phyloP scores from a whole-genome alignment of 2,888 invertebrate genomes.

The Celastrina argiolus region DNA sequence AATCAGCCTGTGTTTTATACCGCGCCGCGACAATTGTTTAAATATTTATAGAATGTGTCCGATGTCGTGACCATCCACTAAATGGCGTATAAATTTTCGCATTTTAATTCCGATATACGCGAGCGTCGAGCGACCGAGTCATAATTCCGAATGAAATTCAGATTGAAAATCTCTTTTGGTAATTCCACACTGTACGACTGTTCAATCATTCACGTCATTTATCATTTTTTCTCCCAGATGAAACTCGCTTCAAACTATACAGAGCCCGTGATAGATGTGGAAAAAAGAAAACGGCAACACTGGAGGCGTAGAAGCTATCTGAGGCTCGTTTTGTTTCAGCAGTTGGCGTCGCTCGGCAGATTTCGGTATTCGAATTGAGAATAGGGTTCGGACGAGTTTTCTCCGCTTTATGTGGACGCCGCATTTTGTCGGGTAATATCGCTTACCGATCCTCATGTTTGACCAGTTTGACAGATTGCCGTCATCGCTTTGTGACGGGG shows the following conservation, averaged over 20 bases:
- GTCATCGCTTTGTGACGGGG: constrained; percentile 68
- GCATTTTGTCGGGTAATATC: constrained; percentile 56
- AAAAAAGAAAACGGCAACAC: constrained; percentile 58
- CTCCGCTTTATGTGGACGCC: constrained; percentile 42
- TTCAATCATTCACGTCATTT: constrained; percentile 74
- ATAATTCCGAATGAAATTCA: constrained; percentile 48
- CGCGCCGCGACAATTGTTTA: constrained; percentile 58
- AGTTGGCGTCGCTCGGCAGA: constrained; percentile 53
- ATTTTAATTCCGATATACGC: constrained; percentile 60
- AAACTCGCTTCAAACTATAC: constrained; percentile 68
- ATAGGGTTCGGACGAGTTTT: constrained; percentile 39
- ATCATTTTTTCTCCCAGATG: constrained; percentile 64
- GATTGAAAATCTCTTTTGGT: constrained; percentile 54
- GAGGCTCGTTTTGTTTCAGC: constrained; percentile 68
- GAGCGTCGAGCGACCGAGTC: constrained; percentile 39
- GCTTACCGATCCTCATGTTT: constrained; percentile 63
- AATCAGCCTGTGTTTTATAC: constrained; percentile 61
- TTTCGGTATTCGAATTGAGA: constrained; percentile 47
- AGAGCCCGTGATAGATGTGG: constrained; percentile 56
- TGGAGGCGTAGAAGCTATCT: constrained; percentile 60
- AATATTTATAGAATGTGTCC: constrained; percentile 69
- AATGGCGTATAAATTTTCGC: constrained; percentile 52
- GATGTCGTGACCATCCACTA: constrained; percentile 55
- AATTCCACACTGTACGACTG: constrained; percentile 55
- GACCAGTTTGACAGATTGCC: constrained; percentile 76